Evolutionary conservation across 92 coral and sea anemone species (phyloP), one percentile per base, ranked within the genome.

Genomic region (Phymanthus crucifer): DNA sequence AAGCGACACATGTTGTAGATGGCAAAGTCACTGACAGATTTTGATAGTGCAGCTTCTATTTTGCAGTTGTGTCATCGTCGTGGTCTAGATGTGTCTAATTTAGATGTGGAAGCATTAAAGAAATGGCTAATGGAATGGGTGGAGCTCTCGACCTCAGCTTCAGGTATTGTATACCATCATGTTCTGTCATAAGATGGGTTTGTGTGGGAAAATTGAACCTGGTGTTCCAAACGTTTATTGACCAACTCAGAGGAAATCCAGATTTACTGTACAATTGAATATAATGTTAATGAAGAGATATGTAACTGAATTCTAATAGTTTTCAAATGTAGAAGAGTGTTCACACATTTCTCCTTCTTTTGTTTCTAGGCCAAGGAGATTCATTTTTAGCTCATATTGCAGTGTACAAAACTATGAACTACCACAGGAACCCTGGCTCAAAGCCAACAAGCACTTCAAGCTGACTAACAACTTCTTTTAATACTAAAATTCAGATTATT

Each of bases 381-480:
- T 95, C 98, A 26, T 93, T 93, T 77, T 74, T 95, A 82, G 98
- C 98, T 66, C 98, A 95, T 75, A 87, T 91, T 66, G 97, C 97
- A 32, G 87, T 95, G 23, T 95, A 90, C 84, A 95, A 95, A 75
- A 80, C 93, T 43, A 81, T 90, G 84, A 90, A 92, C 80, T 87
- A 80, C 75, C 89, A 92, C 58, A 97, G 98, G 78, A 88, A 95
- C 68, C 95, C 99, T n/a, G n/a, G n/a, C 66, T 74, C 93, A 78
- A 83, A 93, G 32, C 84, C 92, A 54, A 87, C 97, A 12, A 96
- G 97, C 94, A 90, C 89, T 80, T 87, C 93, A 65, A 72, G 54
- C 57, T 72, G 77, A 72, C 57, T 72, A 61, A 72, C 68, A 23
- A 61, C 13, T 61, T 26, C 32, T 0, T 61, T 61, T 24, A 2